Evolutionary conservation across 2,797 vertebrate genomes (phyloP).

Genomic region (Epinephelus coioides): DNA sequence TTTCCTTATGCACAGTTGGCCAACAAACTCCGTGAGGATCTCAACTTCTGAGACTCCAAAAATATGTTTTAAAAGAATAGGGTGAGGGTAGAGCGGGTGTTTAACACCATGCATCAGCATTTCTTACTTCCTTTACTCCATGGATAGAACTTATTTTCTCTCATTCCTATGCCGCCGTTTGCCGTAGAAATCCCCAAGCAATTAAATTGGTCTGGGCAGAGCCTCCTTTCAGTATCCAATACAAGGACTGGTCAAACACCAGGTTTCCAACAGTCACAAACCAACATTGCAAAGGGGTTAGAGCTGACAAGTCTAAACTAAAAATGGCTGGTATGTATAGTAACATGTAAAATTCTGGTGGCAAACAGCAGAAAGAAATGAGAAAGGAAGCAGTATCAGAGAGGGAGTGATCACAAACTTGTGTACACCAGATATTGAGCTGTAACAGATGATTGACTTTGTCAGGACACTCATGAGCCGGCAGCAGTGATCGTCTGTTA

Average conservation of each 20-base stretch:
- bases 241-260: constrained; percentile 25
- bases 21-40: constrained; percentile 32
- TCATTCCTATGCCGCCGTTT: constrained; percentile 27
- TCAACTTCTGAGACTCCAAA: constrained; percentile 27
- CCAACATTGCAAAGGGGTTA: background rate
- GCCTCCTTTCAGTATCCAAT: constrained; percentile 54
- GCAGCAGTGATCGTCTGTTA: too few species aligned
- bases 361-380: background rate
- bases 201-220: constrained; percentile 61
- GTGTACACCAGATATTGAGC: constrained; percentile 3
- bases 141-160: constrained; percentile 31
- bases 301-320: background rate
- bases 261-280: constrained; percentile 20
- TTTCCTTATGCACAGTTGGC: constrained; percentile 46
- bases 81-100: background rate
- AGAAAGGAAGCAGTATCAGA: background rate
- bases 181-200: constrained; percentile 64
- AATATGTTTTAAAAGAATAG: constrained; percentile 30
- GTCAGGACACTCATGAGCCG: constrained; percentile 4
- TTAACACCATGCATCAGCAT: constrained; percentile 40
- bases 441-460: constrained; percentile 11
- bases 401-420: background rate
- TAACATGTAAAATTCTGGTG: background rate
- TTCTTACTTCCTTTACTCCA: constrained; percentile 20
- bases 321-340: background rate